Evolutionary conservation across 2,113 vertebrate species (phyloP).

Genomic region (Anseranas semipalmata): DNA sequence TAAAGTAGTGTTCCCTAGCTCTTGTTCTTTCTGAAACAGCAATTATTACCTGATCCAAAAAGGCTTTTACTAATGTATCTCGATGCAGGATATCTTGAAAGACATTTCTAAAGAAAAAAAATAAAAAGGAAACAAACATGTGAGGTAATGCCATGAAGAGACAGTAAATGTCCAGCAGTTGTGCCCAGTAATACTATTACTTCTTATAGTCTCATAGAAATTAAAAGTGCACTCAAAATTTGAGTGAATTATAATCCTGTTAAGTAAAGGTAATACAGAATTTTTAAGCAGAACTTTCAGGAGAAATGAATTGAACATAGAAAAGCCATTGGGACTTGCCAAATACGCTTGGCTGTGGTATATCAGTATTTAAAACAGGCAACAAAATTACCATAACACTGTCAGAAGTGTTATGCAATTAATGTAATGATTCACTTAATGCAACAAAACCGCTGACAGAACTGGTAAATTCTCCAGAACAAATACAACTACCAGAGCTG

Average conservation of each 20-base stretch:
- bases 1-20: neutral
- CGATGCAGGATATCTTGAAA: constrained; percentile 95
- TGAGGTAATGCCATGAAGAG: neutral
- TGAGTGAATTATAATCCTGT: neutral
- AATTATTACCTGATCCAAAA: constrained; percentile 90
- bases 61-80: constrained; percentile 93
- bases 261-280: neutral
- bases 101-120: constrained; percentile 83
- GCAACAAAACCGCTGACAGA: neutral
- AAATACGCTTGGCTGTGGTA: neutral
- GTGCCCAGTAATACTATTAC: neutral
- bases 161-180: neutral
- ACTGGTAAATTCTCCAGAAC: neutral
- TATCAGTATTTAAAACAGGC: neutral
- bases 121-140: neutral
- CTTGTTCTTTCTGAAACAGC: neutral
- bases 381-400: neutral
- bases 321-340: neutral
- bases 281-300: neutral
- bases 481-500: neutral
- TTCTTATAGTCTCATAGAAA: neutral
- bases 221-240: neutral
- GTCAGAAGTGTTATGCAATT: neutral
- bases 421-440: neutral
- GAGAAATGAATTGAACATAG: neutral